Base-by-base conservation (phyloP, 23 tunicate genomes). In the Trididemnum clinides region DNA sequence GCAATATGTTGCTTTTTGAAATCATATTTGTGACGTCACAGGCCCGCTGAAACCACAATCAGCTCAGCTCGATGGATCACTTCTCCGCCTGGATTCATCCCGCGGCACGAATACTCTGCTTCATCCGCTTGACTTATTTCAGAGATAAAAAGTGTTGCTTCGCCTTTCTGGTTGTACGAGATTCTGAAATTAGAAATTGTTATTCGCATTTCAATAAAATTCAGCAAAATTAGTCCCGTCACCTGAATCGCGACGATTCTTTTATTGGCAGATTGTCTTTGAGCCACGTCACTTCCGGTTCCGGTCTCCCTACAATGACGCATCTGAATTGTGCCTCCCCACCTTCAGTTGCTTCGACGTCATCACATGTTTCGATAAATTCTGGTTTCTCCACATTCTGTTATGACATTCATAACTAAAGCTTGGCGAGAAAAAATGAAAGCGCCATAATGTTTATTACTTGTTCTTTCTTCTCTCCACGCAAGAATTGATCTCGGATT, bases 61-160 rank as follows among this genome's bases (percentile, higher is more conserved):
- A 91, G 87, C 64, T 91, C 96, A 2, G 96, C 96, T 57, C 64
- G 69, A 59, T 86, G 96, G 44, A 70, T 64, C 35, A 44, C 59
- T 33, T 81, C 87, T 0, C 96, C 96, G 39, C 73, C 87, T 71
- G 82, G 50, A 83, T 91, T 91, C 37, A 59, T 54, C 0, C 87
- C 96, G 25, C 82, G 71, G 72, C 90, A 86, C 1, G 90, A 50
- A 71, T 86, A 91, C 59, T 91, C 96, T 27, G 96, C 96, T 64
- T 91, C 96, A 57, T 91, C 96, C n/a, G 82, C 78, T 50, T 81
- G 87, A 33, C 69, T 72, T 6, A 89, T 83, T 3, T 91, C 90
- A 10, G 80, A 64, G 4, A 91, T 91, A 26, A 84, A 84, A 6
- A 91, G 77, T 1, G 86, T 32, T 28, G 87, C 81, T 1, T 54